phyloP scores from a whole-genome alignment of 2,113 vertebrate species.

The Serilophus lunatus region DNA sequence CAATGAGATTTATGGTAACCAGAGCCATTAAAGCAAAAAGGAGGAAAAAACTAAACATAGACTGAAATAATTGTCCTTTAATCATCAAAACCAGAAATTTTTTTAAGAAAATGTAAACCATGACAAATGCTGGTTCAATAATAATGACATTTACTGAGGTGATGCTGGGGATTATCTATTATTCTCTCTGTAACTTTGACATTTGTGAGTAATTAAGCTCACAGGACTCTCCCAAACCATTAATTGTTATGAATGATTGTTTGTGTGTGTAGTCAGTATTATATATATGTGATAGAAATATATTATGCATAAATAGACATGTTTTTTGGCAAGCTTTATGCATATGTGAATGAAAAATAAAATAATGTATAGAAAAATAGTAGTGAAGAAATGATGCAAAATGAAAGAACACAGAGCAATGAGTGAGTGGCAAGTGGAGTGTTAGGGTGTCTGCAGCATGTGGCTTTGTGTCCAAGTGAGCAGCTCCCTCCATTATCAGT shows the following conservation, averaged over 20 bases:
- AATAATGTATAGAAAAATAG: not conserved
- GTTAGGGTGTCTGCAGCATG: not conserved
- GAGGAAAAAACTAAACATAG: not conserved
- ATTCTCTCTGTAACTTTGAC: not conserved
- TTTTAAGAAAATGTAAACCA: not conserved
- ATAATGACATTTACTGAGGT: not conserved
- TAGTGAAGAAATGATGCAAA: not conserved
- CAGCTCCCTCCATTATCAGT: too few relatives aligned
- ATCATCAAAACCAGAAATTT: not conserved
- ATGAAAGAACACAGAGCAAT: not conserved
- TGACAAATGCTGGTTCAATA: not conserved
- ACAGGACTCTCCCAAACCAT: not conserved
- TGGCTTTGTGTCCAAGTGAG: not conserved
- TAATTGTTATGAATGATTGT: not conserved
- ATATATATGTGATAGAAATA: not conserved
- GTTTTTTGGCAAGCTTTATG: not conserved
- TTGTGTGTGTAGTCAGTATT: not conserved
- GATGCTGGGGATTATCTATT: not conserved
- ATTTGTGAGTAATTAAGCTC: slow-evolving; percentile 20
- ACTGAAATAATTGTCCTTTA: not conserved
- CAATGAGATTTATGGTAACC: not conserved
- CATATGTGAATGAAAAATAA: not conserved
- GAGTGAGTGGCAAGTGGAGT: not conserved
- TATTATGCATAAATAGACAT: not conserved
- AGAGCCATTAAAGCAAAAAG: not conserved